Evolutionary conservation across 2,113 vertebrate genomes (phyloP).

Genomic region (Ceyx cyanopectus): DNA sequence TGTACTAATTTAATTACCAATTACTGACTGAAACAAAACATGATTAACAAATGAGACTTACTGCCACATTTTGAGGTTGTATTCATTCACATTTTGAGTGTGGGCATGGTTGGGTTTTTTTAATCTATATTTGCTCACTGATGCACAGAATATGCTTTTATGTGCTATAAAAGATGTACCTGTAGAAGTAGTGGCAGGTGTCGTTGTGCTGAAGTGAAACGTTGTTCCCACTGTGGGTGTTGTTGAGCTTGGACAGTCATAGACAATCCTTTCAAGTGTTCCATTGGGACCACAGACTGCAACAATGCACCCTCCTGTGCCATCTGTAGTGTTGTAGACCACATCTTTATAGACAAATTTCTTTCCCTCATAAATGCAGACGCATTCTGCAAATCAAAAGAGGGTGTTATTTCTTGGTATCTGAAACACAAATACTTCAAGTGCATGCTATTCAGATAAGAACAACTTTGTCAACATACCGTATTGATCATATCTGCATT

Average conservation of each 20-base stretch:
- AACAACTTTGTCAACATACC: conserved; percentile 43
- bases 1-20: neutral
- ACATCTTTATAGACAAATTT: conserved; percentile 73
- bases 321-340: conserved; percentile 89
- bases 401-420: neutral
- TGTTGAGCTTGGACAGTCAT: conserved; percentile 42
- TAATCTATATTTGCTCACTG: neutral
- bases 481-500: conserved; percentile 57
- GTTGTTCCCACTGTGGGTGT: conserved; percentile 29
- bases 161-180: conserved; percentile 14
- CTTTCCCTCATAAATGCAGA: conserved; percentile 79
- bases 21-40: neutral
- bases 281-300: conserved; percentile 83
- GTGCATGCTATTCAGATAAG: neutral
- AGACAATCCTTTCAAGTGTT: conserved; percentile 67
- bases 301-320: conserved; percentile 83
- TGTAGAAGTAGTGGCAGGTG: conserved; percentile 23
- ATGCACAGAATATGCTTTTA: neutral
- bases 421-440: neutral
- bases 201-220: conserved; percentile 72
- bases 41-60: neutral
- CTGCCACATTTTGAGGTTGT: neutral
- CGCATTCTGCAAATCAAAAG: conserved; percentile 78
- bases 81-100: neutral
- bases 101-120: neutral